Conservation (phyloP, 2,113 vertebrate species). For the Myiagra hebetior region DNA sequence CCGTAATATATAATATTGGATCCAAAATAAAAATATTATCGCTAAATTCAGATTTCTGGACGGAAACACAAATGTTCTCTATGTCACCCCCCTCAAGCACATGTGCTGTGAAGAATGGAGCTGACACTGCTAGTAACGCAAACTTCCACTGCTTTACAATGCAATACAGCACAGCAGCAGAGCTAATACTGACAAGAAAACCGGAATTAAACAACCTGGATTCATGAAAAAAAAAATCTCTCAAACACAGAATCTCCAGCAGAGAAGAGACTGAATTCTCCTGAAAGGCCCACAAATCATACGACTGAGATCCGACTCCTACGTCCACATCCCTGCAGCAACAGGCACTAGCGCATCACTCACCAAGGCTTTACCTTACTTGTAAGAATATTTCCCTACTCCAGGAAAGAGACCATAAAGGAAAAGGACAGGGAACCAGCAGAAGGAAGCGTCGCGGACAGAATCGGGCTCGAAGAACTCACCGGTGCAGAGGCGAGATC, state of each 20-base stretch:
- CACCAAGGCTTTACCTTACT: fast-evolving
- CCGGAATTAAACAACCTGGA: fast-evolving
- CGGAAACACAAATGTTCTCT: fast-evolving
- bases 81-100: fast-evolving
- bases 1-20: fast-evolving
- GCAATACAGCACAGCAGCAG: fast-evolving
- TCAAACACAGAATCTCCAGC: fast-evolving
- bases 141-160: fast-evolving
- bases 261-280: background rate
- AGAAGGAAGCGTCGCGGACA: fast-evolving
- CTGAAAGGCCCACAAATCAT: fast-evolving
- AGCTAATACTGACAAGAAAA: fast-evolving
- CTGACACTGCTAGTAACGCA: fast-evolving
- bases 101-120: fast-evolving
- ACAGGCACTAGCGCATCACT: fast-evolving
- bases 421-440: fast-evolving
- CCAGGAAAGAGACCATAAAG: fast-evolving
- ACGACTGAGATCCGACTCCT: fast-evolving
- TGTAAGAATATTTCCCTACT: fast-evolving
- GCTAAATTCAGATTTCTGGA: fast-evolving
- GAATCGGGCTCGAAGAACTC: fast-evolving
- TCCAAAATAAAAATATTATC: background rate
- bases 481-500: background rate
- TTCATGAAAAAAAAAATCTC: fast-evolving
- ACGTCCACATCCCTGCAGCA: fast-evolving